Conservation (phyloP, 2,113 vertebrate species). For the Petroica traversi region DNA sequence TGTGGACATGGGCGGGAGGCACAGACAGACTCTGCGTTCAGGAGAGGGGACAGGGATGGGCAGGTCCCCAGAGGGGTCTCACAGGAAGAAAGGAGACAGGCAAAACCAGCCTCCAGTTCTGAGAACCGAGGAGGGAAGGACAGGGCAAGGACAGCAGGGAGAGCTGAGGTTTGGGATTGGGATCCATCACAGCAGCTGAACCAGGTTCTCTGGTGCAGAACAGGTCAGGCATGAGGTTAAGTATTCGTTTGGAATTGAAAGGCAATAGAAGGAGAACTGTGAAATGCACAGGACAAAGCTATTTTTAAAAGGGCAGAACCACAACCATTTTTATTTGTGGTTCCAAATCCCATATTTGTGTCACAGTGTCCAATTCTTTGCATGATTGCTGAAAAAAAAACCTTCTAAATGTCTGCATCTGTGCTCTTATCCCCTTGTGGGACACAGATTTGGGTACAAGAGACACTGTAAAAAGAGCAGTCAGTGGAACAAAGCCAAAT, state of each 20-base stretch:
- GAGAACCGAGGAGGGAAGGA: background rate
- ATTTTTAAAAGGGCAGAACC: constrained; percentile 65
- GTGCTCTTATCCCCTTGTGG: background rate
- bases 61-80: constrained; percentile 8
- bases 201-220: background rate
- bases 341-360: constrained; percentile 46
- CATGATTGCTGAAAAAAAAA: background rate
- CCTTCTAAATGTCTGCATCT: background rate
- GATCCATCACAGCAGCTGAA: background rate
- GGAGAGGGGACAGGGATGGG: background rate
- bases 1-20: background rate
- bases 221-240: constrained; percentile 36
- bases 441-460: background rate
- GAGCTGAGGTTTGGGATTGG: background rate
- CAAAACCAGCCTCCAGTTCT: background rate
- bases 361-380: constrained; percentile 50
- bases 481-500: background rate
- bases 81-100: background rate
- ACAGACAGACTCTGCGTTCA: background rate
- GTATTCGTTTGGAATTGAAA: constrained; percentile 38
- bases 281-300: constrained; percentile 52
- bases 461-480: background rate
- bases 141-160: background rate
- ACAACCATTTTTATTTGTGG: constrained; percentile 58
- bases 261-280: constrained; percentile 53